A percentile compares a stretch with the other conserved stretches of the same genome.
phyloP scores from a whole-genome alignment of 2,113 vertebrate genomes.

The Rhynchopsitta pachyrhyncha region DNA sequence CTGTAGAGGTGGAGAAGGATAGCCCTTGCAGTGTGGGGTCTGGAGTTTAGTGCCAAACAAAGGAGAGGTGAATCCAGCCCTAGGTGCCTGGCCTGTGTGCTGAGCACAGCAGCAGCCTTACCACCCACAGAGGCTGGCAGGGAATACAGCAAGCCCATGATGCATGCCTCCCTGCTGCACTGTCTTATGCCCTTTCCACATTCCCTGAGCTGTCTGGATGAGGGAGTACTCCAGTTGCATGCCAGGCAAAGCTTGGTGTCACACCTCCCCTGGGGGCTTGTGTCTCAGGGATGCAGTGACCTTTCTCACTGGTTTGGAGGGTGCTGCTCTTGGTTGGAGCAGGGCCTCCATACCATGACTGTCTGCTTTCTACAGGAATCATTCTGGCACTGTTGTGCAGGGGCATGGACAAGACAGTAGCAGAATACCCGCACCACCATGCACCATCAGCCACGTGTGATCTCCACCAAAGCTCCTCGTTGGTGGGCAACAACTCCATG shows the following conservation, averaged over 20 bases:
- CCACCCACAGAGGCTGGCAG: not conserved
- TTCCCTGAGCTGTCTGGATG: not conserved
- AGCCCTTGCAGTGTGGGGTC: not conserved
- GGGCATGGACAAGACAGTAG: not conserved
- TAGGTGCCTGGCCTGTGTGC: not conserved
- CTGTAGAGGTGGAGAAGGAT: not conserved
- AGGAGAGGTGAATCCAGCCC: not conserved
- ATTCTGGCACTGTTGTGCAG: accelerated
- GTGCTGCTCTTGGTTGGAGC: not conserved
- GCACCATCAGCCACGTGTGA: accelerated
- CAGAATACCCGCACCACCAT: not conserved
- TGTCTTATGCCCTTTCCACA: not conserved
- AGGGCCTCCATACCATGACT: no score
- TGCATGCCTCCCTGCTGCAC: accelerated
- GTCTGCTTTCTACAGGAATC: not conserved
- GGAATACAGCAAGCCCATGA: accelerated
- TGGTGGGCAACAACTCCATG: not conserved
- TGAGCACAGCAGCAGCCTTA: not conserved
- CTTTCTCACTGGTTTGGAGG: not conserved
- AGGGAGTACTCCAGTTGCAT: not conserved
- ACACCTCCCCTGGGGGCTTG: not conserved
- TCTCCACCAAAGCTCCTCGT: not conserved
- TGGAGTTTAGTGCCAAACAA: accelerated
- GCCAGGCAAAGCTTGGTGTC: not conserved
- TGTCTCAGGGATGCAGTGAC: no score